Percentiles rank a stretch among this genome's conserved stretches.
Conservation (phyloP, 2,113 vertebrate genomes). For the Neotoma lepida region DNA sequence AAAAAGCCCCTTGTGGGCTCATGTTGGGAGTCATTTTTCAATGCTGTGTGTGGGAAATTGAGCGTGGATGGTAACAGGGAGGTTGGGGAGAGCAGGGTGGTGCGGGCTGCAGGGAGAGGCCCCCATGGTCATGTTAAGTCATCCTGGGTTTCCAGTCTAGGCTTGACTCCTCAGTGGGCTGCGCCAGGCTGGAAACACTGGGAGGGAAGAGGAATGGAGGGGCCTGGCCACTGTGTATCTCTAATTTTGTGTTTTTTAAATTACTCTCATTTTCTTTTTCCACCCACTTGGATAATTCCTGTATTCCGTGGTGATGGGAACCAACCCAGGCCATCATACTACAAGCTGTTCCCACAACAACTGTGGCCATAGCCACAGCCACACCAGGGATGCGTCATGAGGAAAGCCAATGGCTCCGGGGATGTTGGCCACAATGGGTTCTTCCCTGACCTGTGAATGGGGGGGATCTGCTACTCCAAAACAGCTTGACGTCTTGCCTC, state of each 20-base stretch:
- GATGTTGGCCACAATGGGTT: background rate
- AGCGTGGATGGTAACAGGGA: slow-evolving; percentile 43
- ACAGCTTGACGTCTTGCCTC: background rate
- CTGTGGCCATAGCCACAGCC: slow-evolving; percentile 54
- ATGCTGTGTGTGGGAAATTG: slow-evolving; percentile 79
- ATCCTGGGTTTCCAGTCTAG: background rate
- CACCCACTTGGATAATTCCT: slow-evolving; percentile 69
- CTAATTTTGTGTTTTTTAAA: slow-evolving; percentile 35
- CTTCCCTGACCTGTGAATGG: fast-evolving
- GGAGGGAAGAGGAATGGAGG: background rate
- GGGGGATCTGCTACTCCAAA: background rate
- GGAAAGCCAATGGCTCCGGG: background rate
- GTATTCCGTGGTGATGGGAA: slow-evolving; percentile 57
- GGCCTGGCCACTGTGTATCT: background rate
- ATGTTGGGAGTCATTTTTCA: slow-evolving; percentile 63
- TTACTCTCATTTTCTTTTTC: slow-evolving; percentile 67
- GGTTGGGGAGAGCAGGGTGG: background rate
- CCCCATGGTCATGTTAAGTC: background rate
- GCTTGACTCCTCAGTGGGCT: background rate
- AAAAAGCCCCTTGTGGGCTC: slow-evolving; percentile 77
- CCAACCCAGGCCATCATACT: slow-evolving; percentile 12
- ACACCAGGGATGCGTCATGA: slow-evolving; percentile 46
- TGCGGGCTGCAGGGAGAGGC: background rate
- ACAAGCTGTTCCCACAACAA: slow-evolving; percentile 55
- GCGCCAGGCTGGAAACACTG: background rate